Conservation (phyloP, 2,888 invertebrate genomes). For the Zhuqinia jingwanae region DNA sequence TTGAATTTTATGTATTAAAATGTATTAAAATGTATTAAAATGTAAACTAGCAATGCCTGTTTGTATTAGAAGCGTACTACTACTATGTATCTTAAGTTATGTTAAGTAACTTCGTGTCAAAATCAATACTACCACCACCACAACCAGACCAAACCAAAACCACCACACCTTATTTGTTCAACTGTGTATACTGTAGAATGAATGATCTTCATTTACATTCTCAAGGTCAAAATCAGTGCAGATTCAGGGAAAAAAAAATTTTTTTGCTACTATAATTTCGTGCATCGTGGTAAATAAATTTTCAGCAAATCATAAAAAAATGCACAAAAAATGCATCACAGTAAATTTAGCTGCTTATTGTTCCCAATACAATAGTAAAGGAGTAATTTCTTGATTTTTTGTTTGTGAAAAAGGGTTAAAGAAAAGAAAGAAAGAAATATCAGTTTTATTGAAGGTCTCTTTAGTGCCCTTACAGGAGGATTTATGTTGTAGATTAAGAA, state of each 20-base stretch:
- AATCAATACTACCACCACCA: not conserved
- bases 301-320: too few species aligned
- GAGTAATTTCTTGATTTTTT: not conserved
- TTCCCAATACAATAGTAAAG: not conserved
- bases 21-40: not conserved
- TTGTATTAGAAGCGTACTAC: too few species aligned
- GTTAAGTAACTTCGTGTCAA: not conserved
- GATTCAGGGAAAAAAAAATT: not conserved
- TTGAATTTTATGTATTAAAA: not conserved
- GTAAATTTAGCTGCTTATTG: not conserved
- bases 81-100: not conserved
- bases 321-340: too few species aligned
- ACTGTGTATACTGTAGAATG: not conserved
- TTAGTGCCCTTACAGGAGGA: constrained; percentile 10
- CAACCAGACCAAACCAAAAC: constrained; percentile 17
- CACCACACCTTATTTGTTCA: constrained; percentile 50
- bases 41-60: not conserved
- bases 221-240: constrained; percentile 17
- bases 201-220: constrained; percentile 22
- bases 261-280: too few species aligned
- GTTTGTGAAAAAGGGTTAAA: not conserved
- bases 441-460: not conserved
- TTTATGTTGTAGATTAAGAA: not conserved
- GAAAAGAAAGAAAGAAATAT: not conserved
- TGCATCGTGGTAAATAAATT: too few species aligned